These are phyloP conservation scores for Ormyrus labotus DNA, from an alignment of 2,888 invertebrate species.

Conservation along the genomic window DNA sequence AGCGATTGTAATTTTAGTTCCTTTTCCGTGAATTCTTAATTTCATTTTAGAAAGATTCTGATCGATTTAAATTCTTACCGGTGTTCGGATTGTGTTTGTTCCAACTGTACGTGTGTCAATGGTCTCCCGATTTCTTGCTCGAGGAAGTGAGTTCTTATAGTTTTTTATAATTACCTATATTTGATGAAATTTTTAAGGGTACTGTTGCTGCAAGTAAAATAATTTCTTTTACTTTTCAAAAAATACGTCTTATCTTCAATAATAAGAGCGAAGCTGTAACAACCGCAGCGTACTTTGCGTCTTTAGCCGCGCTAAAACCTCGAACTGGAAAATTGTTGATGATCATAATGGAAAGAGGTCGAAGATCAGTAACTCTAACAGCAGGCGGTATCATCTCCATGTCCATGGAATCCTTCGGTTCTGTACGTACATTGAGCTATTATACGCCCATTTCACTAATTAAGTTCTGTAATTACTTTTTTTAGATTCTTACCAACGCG, in stretches of 20 bases:
- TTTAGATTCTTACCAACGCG: constrained; percentile 9
- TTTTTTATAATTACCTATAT: not conserved
- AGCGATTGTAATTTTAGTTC: not conserved
- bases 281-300: not conserved
- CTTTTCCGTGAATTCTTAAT: not conserved
- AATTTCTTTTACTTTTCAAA: too few relatives aligned
- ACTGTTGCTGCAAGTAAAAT: not conserved
- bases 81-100: not conserved
- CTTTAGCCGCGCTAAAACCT: not conserved
- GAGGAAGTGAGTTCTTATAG: constrained; percentile 11
- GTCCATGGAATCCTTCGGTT: constrained; percentile 17
- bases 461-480: not conserved
- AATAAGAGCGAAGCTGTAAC: constrained; percentile 17
- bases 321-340: not conserved
- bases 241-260: not conserved
- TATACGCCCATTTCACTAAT: not conserved
- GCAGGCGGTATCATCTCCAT: not conserved
- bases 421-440: not conserved
- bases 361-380: not conserved
- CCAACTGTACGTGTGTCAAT: constrained; percentile 10
- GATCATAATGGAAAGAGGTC: not conserved
- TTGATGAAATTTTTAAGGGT: not conserved
- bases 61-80: not conserved
- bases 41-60: not conserved
- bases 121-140: not conserved